Evolutionary conservation across 2,113 vertebrate species (phyloP), one percentile per base, ranked within the genome.

Genomic region (Coptodon rendalli): DNA sequence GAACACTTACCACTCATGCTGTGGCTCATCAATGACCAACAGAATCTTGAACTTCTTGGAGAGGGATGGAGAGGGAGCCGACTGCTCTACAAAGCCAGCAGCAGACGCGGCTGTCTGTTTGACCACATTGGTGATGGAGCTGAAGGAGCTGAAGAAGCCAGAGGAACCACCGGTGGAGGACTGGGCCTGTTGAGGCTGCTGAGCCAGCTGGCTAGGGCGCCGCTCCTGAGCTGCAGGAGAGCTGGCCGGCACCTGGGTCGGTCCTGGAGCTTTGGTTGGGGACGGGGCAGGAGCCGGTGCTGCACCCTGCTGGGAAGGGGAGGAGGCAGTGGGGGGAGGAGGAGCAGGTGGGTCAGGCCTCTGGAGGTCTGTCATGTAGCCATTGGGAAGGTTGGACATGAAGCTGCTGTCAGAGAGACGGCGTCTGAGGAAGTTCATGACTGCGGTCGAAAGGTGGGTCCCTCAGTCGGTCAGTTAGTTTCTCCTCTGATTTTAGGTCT

Each of bases 371-470:
- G 97, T 96, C 98, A 99, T 98, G 97, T 99, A 99, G 91, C 98
- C 98, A 78, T 98, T 99, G 95, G 98, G 98, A 88, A 99, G 97
- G 95, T 98, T 99, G 95, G 98, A 98, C 93, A 99, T 98, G 96
- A 99, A 99, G 97, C 97, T 98, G 97, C 98, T 99, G 97, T 99
- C 98, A 9, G 98, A 99, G 83, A 99, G 97, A 86, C 98, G 97
- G 86, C 98, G 98, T 61, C 98, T 97, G 86, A 99, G 97, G 97
- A 98, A 99, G 97, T 99, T 98, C 98, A 99, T 99, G 96, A 94
- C 95, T 91, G 97, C 96, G 9, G 94, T 94, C 11, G 90, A 90
- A 79, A 86, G 90, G 83, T 82, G 79, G 92, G 79, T 89, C 56
- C 87, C 68, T 86, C 76, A 36, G 86, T 63, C 9, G 73, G 31